A percentile compares a stretch with the other conserved stretches of the same genome.
Conservation (phyloP, 2,113 vertebrate genomes). For the Sakesphorus luctuosus region DNA sequence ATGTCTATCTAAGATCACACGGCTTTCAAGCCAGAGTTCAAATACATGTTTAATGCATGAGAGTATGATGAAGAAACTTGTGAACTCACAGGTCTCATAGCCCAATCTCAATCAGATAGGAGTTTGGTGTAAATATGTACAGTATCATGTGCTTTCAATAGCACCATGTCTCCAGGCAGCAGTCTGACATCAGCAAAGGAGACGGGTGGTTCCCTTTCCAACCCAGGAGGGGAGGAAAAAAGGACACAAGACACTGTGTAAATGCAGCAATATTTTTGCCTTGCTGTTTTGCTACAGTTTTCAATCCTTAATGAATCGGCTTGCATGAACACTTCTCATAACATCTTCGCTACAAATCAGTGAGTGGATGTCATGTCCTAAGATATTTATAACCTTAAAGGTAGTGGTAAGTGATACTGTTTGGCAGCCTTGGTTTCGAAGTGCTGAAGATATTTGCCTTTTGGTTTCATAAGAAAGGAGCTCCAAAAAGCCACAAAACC, state of each 20-base stretch:
- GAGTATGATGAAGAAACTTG: conserved; percentile 68
- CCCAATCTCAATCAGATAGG: conserved; percentile 70
- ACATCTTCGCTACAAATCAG: conserved; percentile 53
- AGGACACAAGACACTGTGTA: conserved; percentile 56
- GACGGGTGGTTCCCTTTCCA: conserved; percentile 80
- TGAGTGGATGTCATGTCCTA: conserved; percentile 52
- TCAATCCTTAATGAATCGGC: conserved; percentile 68
- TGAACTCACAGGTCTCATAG: conserved; percentile 67
- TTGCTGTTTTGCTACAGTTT: conserved; percentile 48
- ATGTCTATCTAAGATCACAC: conserved; percentile 43
- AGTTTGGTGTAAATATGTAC: conserved; percentile 77
- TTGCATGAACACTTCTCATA: conserved; percentile 49
- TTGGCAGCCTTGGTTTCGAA: conserved; percentile 35
- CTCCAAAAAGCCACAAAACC: conserved; percentile 33
- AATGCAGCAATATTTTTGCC: conserved; percentile 73
- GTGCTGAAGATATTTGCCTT: conserved; percentile 10
- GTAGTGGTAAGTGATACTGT: conserved; percentile 28
- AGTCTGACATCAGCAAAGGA: conserved; percentile 76
- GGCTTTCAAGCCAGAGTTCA: conserved; percentile 51
- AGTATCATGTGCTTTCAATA: conserved; percentile 74
- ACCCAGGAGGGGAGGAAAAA: conserved; percentile 33
- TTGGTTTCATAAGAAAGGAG: conserved; percentile 10
- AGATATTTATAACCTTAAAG: conserved; percentile 57
- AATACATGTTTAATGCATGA: conserved; percentile 74
- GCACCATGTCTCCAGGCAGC: conserved; percentile 74